phyloP scores from a whole-genome alignment of 2,888 invertebrate species.

The Agriopis marginaria region DNA sequence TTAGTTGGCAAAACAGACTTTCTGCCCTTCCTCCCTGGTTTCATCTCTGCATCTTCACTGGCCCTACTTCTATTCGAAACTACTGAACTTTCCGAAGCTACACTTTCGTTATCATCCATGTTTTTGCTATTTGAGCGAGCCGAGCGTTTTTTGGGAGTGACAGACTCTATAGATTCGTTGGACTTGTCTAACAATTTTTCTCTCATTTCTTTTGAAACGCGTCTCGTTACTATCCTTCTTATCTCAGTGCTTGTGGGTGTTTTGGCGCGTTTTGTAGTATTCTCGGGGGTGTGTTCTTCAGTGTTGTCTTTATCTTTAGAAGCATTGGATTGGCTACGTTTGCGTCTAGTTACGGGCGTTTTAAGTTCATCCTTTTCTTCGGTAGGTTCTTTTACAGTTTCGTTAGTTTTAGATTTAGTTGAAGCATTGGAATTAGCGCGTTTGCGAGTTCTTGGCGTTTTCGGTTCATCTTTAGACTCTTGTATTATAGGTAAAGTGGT shows the following conservation, averaged over 20 bases:
- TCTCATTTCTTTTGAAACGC: conserved; percentile 72
- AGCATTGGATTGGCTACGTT: conserved; percentile 66
- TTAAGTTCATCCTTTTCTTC: conserved; percentile 50
- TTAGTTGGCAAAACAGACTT: conserved; percentile 68
- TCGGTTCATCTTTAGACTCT: conserved; percentile 29
- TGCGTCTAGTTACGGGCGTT: conserved; percentile 65
- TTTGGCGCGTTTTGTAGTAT: conserved; percentile 58
- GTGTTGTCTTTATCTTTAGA: conserved; percentile 42
- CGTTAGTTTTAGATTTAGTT: conserved; percentile 31
- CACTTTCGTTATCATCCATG: conserved; percentile 71
- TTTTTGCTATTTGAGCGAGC: conserved; percentile 53
- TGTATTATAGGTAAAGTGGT: conserved; percentile 1
- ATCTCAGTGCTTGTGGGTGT: conserved; percentile 70
- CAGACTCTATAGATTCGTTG: conserved; percentile 53
- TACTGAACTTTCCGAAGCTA: conserved; percentile 68
- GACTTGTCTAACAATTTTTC: conserved; percentile 63
- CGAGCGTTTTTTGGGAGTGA: conserved; percentile 65
- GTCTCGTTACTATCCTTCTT: conserved; percentile 71
- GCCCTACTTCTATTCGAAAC: conserved; percentile 64
- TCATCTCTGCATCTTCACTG: conserved; percentile 50
- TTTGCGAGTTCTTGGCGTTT: conserved; percentile 38
- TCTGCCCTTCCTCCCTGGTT: conserved; percentile 62
- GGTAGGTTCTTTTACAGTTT: conserved; percentile 11
- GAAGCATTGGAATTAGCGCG: conserved; percentile 34
- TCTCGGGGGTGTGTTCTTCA: conserved; percentile 52